Base-by-base conservation (phyloP, 2,797 vertebrate species). In the Spinibarbus caldwelli region DNA sequence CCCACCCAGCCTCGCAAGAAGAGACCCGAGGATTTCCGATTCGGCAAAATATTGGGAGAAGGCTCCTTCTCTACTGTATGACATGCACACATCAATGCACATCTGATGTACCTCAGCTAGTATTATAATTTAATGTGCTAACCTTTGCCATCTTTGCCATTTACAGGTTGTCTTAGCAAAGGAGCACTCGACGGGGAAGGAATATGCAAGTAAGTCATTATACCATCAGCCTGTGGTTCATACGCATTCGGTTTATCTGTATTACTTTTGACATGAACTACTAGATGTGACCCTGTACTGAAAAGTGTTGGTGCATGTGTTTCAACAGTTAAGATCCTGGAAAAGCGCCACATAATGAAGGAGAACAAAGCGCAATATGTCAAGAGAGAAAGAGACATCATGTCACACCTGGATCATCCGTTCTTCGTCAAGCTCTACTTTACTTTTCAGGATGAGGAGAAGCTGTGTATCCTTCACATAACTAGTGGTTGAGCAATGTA, bases 351-450 rank as follows among this genome's bases (percentile, higher is more conserved):
- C 94, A 99, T 99, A 94, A 97, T 99, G 93, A 99, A 99, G 95
- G 97, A 99, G 95, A 99, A 99, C 92, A 99, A 99, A 93, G 97
- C 97, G 88, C 98, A 97, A 0, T 99, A 99, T 64, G 98, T 99
- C 92, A 99, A 97, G 91, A 93, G 98, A 92, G 98, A 99, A 93
- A 95, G 97, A 93, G 98, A 99, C 86, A 96, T 99, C 86, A 98
- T 99, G 97, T 99, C 98, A 72, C 97, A 96, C 86, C 96, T 99
- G 91, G 97, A 99, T 93, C 98, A 99, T 90, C 96, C 98, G 36
- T 99, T 99, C 93, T 99, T 99, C 86, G 98, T 99, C 93, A 99
- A 99, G 91, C 97, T 99, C 87, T 99, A 97, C 95, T 99, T 99
- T 94, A 99, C 98, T 36, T 99, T 99, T 96, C 98, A 99, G 95